Conservation (phyloP, 2,888 invertebrate genomes). For the Drosophila ezoana region DNA sequence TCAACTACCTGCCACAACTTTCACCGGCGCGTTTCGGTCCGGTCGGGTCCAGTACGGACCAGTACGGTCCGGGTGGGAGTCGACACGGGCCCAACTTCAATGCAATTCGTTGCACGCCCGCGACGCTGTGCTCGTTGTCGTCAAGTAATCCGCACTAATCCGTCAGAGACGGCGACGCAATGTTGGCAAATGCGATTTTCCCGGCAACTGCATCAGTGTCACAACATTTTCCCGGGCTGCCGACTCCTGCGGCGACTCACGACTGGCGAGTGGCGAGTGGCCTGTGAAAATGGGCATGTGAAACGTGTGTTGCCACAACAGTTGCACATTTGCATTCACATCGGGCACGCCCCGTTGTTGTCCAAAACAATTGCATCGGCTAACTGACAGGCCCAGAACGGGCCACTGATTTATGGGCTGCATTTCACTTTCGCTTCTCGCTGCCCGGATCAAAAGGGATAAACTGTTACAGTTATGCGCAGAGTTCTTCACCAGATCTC, state of each 20-base stretch:
- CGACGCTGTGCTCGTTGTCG: conserved; percentile 11
- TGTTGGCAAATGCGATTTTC: conserved; percentile 76
- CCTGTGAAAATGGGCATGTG: conserved; percentile 37
- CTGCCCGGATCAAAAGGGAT: conserved; percentile 30
- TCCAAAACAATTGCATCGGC: conserved; percentile 52
- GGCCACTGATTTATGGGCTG: conserved; percentile 61
- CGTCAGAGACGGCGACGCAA: conserved; percentile 64
- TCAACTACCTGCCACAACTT: conserved; percentile 68
- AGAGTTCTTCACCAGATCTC: conserved; percentile 19
- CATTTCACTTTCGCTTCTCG: conserved; percentile 70
- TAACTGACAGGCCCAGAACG: conserved; percentile 28
- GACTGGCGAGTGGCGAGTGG: not conserved
- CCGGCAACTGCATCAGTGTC: conserved; percentile 77
- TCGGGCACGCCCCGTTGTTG: conserved; percentile 20
- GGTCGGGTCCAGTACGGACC: not conserved
- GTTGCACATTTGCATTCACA: conserved; percentile 70
- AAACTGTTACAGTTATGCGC: conserved; percentile 32
- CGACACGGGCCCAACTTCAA: too few relatives aligned
- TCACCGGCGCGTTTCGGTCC: conserved; percentile 38
- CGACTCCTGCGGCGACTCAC: conserved; percentile 31
- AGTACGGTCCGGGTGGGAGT: not conserved
- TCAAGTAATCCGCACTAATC: conserved; percentile 70
- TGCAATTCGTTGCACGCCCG: conserved; percentile 27
- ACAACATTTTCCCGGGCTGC: conserved; percentile 56
- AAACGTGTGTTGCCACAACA: conserved; percentile 73